Base-by-base conservation (phyloP, 2,797 vertebrate genomes). In the Tolypeutes matacus region DNA sequence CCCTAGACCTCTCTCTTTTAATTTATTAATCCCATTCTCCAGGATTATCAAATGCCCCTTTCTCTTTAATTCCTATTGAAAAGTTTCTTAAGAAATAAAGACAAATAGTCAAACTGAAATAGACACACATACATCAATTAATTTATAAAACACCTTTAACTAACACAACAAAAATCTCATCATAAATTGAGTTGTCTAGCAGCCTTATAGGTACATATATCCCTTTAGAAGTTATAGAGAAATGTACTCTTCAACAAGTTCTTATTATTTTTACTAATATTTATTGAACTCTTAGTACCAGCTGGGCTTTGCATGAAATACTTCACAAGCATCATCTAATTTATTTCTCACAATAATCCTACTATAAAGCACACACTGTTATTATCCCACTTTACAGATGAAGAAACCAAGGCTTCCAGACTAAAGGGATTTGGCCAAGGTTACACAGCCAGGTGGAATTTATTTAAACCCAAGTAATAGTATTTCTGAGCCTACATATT, bases 121-220 rank as follows among this genome's bases (percentile, higher is more conserved):
- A 86, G 58, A 53, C 34, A 46, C 1, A 49, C 0, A 72, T 5
- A 72, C 0, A 25, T 58, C 23, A 89, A 77, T 3, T 81, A 49
- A 60, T 80, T 62, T 76, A 85, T 31, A 73, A 89, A 78, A 73
- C 15, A 69, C 21, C n/a, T 39, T 86, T 83, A 91, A 75, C 39
- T 84, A 82, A 42, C 5, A 83, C 9, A 46, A 67, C 58, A 49
- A 65, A 86, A 92, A 60, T 94, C 62, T 17, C 58, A 36, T n/a
- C 65, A 39, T 11, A n/a, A 78, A 84, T 2, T 8, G 42, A 60
- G 39, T 5, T 78, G 56, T 64, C 14, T 18, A 20, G 83, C 8
- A 56, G 21, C 8, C 36, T 85, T 46, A 80, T 0, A 75, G 29
- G 51, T 25, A 3, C 5, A 21, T 12, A 2, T 0, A 46, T 36